phyloP scores from a whole-genome alignment of 2,113 vertebrate species.

The Gobius niger region DNA sequence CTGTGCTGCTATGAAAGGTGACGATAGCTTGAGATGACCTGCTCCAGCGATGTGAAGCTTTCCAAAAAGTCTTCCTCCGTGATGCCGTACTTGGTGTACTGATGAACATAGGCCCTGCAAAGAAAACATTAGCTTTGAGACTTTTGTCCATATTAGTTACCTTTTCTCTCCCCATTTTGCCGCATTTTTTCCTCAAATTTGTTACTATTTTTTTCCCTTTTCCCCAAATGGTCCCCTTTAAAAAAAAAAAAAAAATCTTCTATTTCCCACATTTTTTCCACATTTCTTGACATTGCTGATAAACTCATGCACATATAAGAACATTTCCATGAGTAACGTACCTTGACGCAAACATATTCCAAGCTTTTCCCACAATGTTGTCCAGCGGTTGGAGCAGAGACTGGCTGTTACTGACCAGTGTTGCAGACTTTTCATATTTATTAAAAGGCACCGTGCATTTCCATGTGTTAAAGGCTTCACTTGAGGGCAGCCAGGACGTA shows the following conservation, averaged over 20 bases:
- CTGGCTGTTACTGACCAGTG: constrained; percentile 94
- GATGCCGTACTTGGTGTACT: constrained; percentile 89
- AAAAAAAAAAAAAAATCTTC: neutral
- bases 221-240: no score
- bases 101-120: constrained; percentile 91
- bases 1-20: constrained; percentile 66
- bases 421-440: constrained; percentile 89
- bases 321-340: constrained; percentile 76
- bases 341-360: constrained; percentile 98
- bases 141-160: neutral
- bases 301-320: no score
- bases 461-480: constrained; percentile 80
- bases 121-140: neutral
- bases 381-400: constrained; percentile 87
- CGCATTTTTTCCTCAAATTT: no score
- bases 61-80: constrained; percentile 95
- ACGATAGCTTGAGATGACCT: constrained; percentile 90
- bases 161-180: no score
- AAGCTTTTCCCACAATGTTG: constrained; percentile 89
- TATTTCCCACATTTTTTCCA: neutral
- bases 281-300: neutral
- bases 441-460: constrained; percentile 85
- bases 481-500: constrained; percentile 84
- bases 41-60: constrained; percentile 89
- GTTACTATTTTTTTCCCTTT: no score